phyloP scores from a whole-genome alignment of 2,888 invertebrate genomes.

The Diarsia dahlii region DNA sequence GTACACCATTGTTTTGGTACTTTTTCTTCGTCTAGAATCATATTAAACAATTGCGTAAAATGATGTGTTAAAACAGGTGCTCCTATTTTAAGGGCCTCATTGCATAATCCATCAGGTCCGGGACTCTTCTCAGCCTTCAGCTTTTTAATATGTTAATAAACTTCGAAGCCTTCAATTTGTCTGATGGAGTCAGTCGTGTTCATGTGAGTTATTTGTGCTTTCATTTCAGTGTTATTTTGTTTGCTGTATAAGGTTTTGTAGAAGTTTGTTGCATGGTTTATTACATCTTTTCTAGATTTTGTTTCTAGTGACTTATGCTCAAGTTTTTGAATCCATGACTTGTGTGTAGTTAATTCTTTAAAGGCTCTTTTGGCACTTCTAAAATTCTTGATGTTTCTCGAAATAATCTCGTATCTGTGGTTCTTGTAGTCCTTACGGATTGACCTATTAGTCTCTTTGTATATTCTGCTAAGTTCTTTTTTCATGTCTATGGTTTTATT shows the following conservation, averaged over 20 bases:
- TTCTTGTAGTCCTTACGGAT: slow-evolving; percentile 7
- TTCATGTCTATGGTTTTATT: too few relatives aligned
- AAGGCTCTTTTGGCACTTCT: slow-evolving; percentile 48
- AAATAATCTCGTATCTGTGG: slow-evolving; percentile 26
- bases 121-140: background rate
- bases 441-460: slow-evolving; percentile 9
- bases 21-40: too few relatives aligned
- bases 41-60: too few relatives aligned
- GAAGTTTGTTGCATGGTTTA: slow-evolving; percentile 5
- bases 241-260: background rate
- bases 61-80: background rate
- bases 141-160: too few relatives aligned
- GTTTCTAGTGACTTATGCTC: slow-evolving; percentile 23
- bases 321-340: slow-evolving; percentile 34
- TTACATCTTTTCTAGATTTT: slow-evolving; percentile 44
- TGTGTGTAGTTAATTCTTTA: slow-evolving; percentile 37
- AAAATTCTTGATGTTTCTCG: slow-evolving; percentile 47
- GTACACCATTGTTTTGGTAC: too few relatives aligned
- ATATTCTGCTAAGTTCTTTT: too few relatives aligned
- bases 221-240: background rate
- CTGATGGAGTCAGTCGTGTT: too few relatives aligned
- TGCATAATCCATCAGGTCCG: background rate
- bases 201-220: background rate
- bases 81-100: background rate
- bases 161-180: too few relatives aligned